Evolutionary conservation across 2,888 invertebrate species (phyloP), one percentile per base, ranked within the genome.

Genomic region (Incurvaria masculella): DNA sequence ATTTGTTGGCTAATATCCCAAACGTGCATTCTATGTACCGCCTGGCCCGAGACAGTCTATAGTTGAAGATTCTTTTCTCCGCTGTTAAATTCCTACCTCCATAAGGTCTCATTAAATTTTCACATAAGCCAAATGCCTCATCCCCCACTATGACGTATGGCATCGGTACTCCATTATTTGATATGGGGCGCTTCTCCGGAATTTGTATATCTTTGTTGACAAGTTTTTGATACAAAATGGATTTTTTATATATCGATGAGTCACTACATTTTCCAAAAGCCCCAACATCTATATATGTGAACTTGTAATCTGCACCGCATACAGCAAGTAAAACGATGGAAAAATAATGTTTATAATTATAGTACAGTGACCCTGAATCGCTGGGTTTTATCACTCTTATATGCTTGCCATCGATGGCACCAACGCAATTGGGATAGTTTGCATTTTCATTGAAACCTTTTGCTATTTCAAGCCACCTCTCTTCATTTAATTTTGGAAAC

Each of bases 381-480:
- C 20, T 48, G 18, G 56, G 56, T 51, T 56, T 52, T 50, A 51
- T 53, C 18, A 57, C 48, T 53, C 53, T 51, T 46, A 53, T 56
- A 43, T 51, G 49, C 38, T 51, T 51, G 4, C 51, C 51, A 27
- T 51, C 47, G 11, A 51, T 20, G 21, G 49, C 49, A 10, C 49
- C 49, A 45, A 49, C 23, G 42, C 56, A 54, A 54, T 45, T 46
- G 47, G 54, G 56, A 47, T 27, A 55, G 23, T 53, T 48, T 23
- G 50, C 47, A 42, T 49, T 45, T 50, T 54, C 45, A 46, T 53
- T 49, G 46, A 57, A 55, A 49, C 53, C 53, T 51, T 55, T 49
- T 48, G 52, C 52, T 53, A 55, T 59, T 55, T 56, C 52, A 52
- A 57, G 49, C 55, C 57, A 56, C 44, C 46, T 52, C 49, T 59